Base-by-base conservation (phyloP, 2,113 vertebrate genomes). In the Prochilodus magdalenae region DNA sequence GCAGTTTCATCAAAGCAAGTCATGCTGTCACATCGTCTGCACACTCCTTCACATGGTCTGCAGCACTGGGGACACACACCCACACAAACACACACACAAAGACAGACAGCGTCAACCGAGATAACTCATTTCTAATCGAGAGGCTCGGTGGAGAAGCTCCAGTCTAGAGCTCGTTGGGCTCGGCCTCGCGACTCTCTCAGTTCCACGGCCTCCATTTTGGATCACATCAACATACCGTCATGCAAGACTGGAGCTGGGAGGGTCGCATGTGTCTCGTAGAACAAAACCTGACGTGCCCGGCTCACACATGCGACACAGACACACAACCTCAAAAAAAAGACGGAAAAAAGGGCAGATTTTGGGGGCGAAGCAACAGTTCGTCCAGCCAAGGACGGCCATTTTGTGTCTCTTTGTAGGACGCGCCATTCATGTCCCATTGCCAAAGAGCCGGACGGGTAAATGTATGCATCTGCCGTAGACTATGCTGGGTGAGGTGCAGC, bases 1-100 rank as follows among this genome's bases (percentile, higher is more conserved):
- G 26, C 18, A 36, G 7, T 22, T 67, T 36, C 65, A 67, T 22
- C 65, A 67, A 30, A 67, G 65, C 30, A 67, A 33, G 65, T 20
- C 65, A 67, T 67, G 65, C 30, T 22, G 29, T 67, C 65, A 67
- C 65, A 33, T 22, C 65, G 36, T 33, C 65, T 55, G 22, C 53
- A 67, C 63, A 66, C 63, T 30, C 30, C 65, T 67, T 67, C 65
- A 67, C 20, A 14, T 36, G 65, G 65, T 67, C 65, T 36, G 65
- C 29, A 10, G 20, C 29, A 36, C 29, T 67, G 33, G 20, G 20
- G 30, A 59, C 36, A 82, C 55, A 75, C 44, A 57, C 5, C 29
- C 62, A 69, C 73, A 63, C 59, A 59, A 77, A 74, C 11, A 47
- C 82, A 79, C 73, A 27, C 36, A 49, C 11, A 72, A 47, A 73